phyloP scores from a whole-genome alignment of 2,888 invertebrate species.

The Ypsolopha scabrella region DNA sequence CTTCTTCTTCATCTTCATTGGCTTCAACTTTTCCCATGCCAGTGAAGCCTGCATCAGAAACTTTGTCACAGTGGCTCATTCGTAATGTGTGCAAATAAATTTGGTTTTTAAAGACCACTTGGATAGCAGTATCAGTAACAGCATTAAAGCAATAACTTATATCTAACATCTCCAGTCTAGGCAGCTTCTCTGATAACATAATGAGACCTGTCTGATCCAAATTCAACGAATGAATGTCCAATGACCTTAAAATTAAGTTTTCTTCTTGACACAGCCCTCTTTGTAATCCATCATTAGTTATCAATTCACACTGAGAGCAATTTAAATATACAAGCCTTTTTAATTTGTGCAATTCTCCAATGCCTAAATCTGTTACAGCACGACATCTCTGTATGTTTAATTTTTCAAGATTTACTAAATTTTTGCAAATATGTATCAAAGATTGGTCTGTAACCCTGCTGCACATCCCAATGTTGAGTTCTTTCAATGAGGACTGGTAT shows the following conservation, averaged over 20 bases:
- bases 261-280: slow-evolving; percentile 67
- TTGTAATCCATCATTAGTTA: slow-evolving; percentile 72
- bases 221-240: slow-evolving; percentile 71
- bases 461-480: slow-evolving; percentile 74
- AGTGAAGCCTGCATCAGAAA: slow-evolving; percentile 79
- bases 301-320: slow-evolving; percentile 75
- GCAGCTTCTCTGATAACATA: slow-evolving; percentile 69
- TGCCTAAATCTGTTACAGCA: slow-evolving; percentile 73
- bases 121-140: slow-evolving; percentile 77
- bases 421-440: slow-evolving; percentile 69
- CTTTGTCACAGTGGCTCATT: slow-evolving; percentile 75
- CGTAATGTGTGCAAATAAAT: slow-evolving; percentile 69
- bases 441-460: slow-evolving; percentile 75
- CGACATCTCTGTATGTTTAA: slow-evolving; percentile 75
- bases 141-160: slow-evolving; percentile 77
- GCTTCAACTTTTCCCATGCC: slow-evolving; percentile 69
- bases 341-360: slow-evolving; percentile 64
- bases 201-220: slow-evolving; percentile 74
- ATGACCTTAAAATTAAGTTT: slow-evolving; percentile 58
- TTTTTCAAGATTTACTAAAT: slow-evolving; percentile 67
- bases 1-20: slow-evolving; percentile 25
- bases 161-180: slow-evolving; percentile 71
- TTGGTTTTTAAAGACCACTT: slow-evolving; percentile 76
- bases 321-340: slow-evolving; percentile 70
- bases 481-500: slow-evolving; percentile 65